Evolutionary conservation across 1,140 invertebrate species (phyloP).

Genomic region (Panagrolaimus sp.): DNA sequence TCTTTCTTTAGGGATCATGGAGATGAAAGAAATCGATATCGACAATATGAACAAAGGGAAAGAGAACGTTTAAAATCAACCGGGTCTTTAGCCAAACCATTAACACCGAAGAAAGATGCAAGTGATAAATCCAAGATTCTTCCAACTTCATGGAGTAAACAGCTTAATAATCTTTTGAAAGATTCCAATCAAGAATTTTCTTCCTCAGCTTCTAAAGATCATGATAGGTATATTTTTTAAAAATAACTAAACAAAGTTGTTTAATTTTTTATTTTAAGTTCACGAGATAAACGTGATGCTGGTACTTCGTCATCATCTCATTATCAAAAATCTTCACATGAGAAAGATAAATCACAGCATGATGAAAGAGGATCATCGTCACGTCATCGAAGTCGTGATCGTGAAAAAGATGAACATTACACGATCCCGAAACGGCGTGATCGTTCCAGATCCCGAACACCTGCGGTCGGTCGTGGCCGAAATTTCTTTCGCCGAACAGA

Average conservation of each 20-base stretch:
- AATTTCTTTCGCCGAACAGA: conserved; percentile 13
- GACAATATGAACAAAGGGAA: neutral
- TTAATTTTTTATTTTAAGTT: too few relatives aligned
- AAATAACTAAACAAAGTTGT: too few relatives aligned
- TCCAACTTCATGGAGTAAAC: conserved; percentile 3
- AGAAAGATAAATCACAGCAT: neutral
- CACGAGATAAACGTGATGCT: too few relatives aligned
- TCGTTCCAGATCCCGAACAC: neutral
- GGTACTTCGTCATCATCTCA: neutral
- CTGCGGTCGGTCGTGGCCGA: neutral
- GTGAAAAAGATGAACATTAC: neutral
- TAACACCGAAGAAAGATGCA: neutral
- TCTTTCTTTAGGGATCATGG: too few relatives aligned
- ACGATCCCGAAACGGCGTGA: neutral
- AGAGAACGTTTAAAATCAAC: neutral
- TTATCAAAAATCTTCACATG: neutral
- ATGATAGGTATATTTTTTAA: too few relatives aligned
- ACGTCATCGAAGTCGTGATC: neutral
- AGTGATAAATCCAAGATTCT: conserved; percentile 1
- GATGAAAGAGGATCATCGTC: neutral
- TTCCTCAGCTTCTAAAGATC: too few relatives aligned
- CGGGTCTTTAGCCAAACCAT: neutral
- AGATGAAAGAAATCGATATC: too few relatives aligned
- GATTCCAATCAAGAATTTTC: conserved; percentile 8
- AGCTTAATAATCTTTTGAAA: neutral